Conservation (phyloP, 2,888 invertebrate genomes). For the Eilema sororculum region DNA sequence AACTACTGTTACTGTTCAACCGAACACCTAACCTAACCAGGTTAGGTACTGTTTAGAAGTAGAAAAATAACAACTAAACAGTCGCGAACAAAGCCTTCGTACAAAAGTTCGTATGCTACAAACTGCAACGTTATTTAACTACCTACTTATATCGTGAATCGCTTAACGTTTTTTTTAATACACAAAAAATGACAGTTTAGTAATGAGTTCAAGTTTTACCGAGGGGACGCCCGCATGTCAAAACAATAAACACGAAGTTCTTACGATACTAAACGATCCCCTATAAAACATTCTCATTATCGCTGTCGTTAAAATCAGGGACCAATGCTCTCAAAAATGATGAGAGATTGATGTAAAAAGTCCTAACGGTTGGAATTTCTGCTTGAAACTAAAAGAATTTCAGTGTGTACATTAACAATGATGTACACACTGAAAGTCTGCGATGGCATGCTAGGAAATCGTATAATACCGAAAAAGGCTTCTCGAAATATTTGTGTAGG, state of each 20-base stretch:
- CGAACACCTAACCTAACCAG: too few species aligned
- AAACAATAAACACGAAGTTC: conserved; percentile 57
- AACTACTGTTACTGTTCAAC: too few species aligned
- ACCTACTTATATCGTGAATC: not conserved
- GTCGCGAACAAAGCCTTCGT: not conserved
- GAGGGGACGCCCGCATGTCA: conserved; percentile 53
- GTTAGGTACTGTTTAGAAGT: not conserved
- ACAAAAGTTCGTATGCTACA: not conserved
- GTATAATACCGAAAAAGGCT: not conserved
- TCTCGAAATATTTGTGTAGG: not conserved
- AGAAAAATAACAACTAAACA: not conserved
- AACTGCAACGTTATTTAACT: not conserved
- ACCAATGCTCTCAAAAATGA: conserved; percentile 36
- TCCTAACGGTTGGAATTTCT: conserved; percentile 5
- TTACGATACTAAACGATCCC: conserved; percentile 54
- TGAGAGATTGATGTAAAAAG: conserved; percentile 16
- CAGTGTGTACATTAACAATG: too few species aligned
- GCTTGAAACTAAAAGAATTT: not conserved
- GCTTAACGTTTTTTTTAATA: not conserved
- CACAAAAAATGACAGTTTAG: conserved; percentile 16
- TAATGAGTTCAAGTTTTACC: conserved; percentile 30
- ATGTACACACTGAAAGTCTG: not conserved
- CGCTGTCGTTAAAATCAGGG: conserved; percentile 51
- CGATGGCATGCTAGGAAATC: not conserved
- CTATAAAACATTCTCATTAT: conserved; percentile 62